A percentile compares a stretch with the other conserved stretches of the same genome.
These are phyloP conservation scores for Manacus vitellinus DNA, from an alignment of 2,113 vertebrate species.

Conservation along the genomic window DNA sequence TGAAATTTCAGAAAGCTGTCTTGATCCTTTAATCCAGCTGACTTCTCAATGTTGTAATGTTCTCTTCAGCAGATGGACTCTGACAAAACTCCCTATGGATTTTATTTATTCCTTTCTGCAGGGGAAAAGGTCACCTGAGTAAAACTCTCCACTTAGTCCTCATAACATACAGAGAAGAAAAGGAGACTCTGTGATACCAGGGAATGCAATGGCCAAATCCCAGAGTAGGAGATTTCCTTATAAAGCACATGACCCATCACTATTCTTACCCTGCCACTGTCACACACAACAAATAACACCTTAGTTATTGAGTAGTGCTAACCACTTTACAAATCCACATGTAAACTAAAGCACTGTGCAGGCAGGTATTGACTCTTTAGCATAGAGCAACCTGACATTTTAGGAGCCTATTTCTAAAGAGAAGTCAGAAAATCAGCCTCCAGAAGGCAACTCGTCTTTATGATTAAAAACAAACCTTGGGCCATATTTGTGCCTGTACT, in stretches of 20 bases:
- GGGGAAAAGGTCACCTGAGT: neutral
- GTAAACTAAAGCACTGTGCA: neutral
- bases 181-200: neutral
- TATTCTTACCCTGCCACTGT: neutral
- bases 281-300: neutral
- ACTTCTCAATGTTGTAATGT: neutral
- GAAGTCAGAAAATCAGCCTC: neutral
- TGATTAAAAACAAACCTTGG: neutral
- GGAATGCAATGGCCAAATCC: neutral
- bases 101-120: neutral
- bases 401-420: neutral
- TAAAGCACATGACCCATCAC: neutral
- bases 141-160: neutral
- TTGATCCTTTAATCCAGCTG: constrained; percentile 31
- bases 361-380: neutral
- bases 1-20: neutral
- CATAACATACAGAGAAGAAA: neutral
- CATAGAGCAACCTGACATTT: neutral
- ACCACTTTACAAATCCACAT: neutral
- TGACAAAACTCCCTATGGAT: neutral
- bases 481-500: neutral
- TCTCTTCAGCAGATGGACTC: neutral
- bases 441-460: neutral
- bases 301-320: neutral
- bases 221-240: neutral